A percentile compares a stretch with the other conserved stretches of the same genome.
Conservation (phyloP, 2,888 invertebrate species). For the Yponomeuta malinellus region DNA sequence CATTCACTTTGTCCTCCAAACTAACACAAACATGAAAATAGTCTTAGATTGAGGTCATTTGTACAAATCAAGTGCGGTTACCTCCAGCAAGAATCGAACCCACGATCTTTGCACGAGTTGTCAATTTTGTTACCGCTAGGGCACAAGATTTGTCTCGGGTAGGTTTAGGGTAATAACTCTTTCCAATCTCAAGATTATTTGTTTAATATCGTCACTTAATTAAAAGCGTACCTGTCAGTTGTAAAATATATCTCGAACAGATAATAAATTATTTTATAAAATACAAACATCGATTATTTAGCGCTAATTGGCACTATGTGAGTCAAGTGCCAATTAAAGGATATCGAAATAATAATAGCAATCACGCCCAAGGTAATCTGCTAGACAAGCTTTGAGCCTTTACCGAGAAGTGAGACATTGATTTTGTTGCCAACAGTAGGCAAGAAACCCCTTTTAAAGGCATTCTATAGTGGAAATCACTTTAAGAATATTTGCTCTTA, state of each 20-base stretch:
- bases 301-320: constrained; percentile 25
- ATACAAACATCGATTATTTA: background rate
- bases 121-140: no score
- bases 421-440: background rate
- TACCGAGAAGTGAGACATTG: background rate
- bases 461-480: no score
- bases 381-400: background rate
- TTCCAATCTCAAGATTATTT: background rate
- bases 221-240: background rate
- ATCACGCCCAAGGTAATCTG: constrained; percentile 64
- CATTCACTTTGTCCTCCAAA: no score
- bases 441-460: background rate
- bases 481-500: no score
- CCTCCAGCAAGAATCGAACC: no score
- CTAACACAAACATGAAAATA: no score
- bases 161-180: no score
- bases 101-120: no score
- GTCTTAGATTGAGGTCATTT: no score
- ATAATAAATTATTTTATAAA: background rate
- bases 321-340: constrained; percentile 30
- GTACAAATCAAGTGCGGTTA: no score
- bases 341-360: constrained; percentile 42
- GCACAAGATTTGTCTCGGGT: no score
- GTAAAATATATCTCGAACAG: background rate
- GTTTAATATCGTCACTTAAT: background rate